Evolutionary conservation across 1,140 invertebrate species (phyloP), one percentile per base, ranked within the genome.

Genomic region (Cotesia chilonis): DNA sequence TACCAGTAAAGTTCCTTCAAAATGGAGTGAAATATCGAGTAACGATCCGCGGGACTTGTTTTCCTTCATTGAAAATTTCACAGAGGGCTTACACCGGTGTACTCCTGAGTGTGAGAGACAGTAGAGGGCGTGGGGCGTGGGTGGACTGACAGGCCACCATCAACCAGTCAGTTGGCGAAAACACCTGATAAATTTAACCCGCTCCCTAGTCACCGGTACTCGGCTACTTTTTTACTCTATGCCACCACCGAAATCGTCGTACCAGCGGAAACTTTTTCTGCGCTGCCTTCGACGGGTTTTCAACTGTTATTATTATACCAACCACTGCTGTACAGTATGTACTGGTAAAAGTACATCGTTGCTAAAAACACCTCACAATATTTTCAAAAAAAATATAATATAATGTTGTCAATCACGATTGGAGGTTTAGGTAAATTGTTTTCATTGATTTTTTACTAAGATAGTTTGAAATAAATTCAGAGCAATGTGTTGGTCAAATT

Each of bases 21-120:
- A 71, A 75, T 72, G 70, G 74, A 70, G 74, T 75, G 70, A 75
- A 75, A 75, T 75, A 75, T 72, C 74, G 74, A 67, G 52, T 75
- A 75, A 75, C 70, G 74, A 75, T 75, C 67, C 67, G 10, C 74
- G 60, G 12, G 68, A 17, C 66, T 63, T 41, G 36, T 70, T 55
- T 71, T 68, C 35, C 55, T 60, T 61, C 60, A 55, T 64, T 71
- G 51, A 55, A 61, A 70, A 70, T 70, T 70, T 57, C 14, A 28
- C 10, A 7, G 38, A 41, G 41, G 57, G 57, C 35, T 35, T 9
- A 65, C 9, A 61, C 55, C 55, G 9, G 55, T 28, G 9, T 17
- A 14, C 12, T 9, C 0, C n/a, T 59, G 41, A 64, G 57, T 52
- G 20, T 35, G 17, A 64, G 51, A 70, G 60, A 70, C 60, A 70